Conservation (phyloP, 2,888 invertebrate species). For the Agrilus cyanescens region DNA sequence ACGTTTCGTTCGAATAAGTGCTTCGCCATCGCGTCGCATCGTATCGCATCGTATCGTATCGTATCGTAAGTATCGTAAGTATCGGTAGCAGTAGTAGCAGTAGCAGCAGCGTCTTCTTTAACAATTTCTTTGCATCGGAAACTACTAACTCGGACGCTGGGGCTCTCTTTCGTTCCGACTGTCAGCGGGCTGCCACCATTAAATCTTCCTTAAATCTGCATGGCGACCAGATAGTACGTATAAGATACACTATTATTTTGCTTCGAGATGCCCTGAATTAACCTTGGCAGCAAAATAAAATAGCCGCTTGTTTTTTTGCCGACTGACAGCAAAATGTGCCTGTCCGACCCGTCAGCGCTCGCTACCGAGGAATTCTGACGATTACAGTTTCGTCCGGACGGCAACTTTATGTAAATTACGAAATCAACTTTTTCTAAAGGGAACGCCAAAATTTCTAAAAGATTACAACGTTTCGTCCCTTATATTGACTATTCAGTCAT, state of each 20-base stretch:
- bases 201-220: constrained; percentile 29
- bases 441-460: too few relatives aligned
- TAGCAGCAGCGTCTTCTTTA: too few relatives aligned
- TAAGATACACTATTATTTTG: constrained; percentile 35
- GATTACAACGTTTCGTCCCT: too few relatives aligned
- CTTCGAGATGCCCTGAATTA: constrained; percentile 35
- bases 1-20: too few relatives aligned
- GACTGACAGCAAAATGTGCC: constrained; percentile 37
- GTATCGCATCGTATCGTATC: too few relatives aligned
- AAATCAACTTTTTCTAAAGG: too few relatives aligned
- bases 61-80: too few relatives aligned
- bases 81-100: too few relatives aligned
- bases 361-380: constrained; percentile 19
- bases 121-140: constrained; percentile 5
- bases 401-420: too few relatives aligned
- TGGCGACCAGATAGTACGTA: constrained; percentile 26
- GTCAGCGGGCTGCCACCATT: constrained; percentile 27
- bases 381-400: too few relatives aligned
- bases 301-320: constrained; percentile 23
- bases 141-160: not conserved
- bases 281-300: constrained; percentile 38
- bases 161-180: constrained; percentile 12
- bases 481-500: too few relatives aligned
- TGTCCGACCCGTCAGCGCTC: constrained; percentile 31
- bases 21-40: too few relatives aligned